These are phyloP conservation scores for Brachionus plicatilis DNA, from an alignment of 1,140 invertebrate genomes.

Conservation along the genomic window DNA sequence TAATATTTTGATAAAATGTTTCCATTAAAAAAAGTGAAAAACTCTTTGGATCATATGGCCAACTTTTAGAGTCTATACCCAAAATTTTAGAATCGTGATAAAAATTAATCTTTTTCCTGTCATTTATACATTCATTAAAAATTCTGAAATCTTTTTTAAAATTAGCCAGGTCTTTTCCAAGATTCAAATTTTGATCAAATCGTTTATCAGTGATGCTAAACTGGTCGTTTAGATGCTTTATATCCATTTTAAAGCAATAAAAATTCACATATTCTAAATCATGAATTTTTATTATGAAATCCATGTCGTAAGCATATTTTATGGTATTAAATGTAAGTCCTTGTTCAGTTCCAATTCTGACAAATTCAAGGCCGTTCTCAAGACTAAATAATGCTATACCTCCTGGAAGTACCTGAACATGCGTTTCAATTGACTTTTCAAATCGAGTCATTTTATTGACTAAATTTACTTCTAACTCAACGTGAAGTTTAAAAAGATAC, in stretches of 20 bases:
- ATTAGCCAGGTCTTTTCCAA: not conserved
- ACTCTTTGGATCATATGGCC: not conserved
- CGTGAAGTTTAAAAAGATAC: not conserved
- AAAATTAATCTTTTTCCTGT: not conserved
- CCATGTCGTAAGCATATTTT: not conserved
- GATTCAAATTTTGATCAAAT: not conserved
- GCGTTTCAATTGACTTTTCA: not conserved
- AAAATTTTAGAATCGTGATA: not conserved
- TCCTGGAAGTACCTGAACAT: not conserved
- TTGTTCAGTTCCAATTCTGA: not conserved
- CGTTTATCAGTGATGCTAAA: not conserved
- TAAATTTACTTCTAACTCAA: not conserved
- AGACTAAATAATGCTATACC: not conserved
- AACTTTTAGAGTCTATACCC: not conserved
- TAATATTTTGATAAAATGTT: not conserved
- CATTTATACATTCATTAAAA: not conserved
- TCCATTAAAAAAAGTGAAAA: not conserved
- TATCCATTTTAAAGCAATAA: not conserved
- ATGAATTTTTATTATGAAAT: not conserved
- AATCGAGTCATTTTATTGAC: not conserved
- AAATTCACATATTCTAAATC: not conserved
- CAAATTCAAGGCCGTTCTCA: not conserved
- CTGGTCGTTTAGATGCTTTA: not conserved
- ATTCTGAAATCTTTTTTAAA: not conserved
- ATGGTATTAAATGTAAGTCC: not conserved